Conservation (phyloP, 2,888 invertebrate species). For the Lysandra bellargus region DNA sequence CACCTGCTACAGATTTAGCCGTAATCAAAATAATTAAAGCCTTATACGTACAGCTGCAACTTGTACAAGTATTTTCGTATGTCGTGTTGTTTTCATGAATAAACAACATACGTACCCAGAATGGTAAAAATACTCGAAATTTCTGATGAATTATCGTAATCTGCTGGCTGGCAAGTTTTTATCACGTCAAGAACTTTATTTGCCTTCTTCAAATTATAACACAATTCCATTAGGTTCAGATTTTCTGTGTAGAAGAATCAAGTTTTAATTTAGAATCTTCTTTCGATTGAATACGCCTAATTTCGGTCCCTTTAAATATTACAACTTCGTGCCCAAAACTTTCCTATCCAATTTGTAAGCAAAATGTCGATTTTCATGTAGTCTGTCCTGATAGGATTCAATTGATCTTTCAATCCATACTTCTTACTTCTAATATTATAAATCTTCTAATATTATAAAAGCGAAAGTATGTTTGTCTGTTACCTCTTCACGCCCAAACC, state of each 20-base stretch:
- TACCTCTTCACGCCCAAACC: too few relatives aligned
- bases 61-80: not conserved
- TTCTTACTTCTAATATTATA: too few relatives aligned
- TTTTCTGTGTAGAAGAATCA: not conserved
- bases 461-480: too few relatives aligned
- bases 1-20: slow-evolving; percentile 4
- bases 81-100: slow-evolving; percentile 1
- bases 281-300: not conserved
- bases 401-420: too few relatives aligned
- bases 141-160: not conserved
- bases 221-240: not conserved
- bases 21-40: slow-evolving; percentile 23
- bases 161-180: not conserved
- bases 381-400: not conserved
- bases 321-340: not conserved
- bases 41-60: not conserved
- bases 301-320: not conserved
- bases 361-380: not conserved
- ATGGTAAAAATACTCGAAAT: not conserved
- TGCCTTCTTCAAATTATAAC: not conserved
- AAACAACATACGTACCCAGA: not conserved
- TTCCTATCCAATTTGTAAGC: not conserved
- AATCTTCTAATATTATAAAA: too few relatives aligned
- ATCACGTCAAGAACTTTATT: not conserved
- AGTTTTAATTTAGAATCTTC: not conserved